Conservation (phyloP, 1,140 invertebrate genomes). For the Batillaria attramentaria region DNA sequence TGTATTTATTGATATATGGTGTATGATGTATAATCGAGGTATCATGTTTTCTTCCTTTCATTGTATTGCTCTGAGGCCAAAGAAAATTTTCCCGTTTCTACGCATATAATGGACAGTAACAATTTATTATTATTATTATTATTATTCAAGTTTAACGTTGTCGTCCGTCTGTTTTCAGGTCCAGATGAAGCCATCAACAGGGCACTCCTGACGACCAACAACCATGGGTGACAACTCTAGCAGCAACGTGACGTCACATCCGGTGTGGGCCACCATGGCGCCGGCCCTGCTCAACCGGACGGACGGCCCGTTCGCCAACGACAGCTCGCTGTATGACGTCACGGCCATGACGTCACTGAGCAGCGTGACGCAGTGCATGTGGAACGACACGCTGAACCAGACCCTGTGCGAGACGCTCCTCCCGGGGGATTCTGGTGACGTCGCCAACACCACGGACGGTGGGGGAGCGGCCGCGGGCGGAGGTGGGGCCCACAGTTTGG, state of each 20-base stretch:
- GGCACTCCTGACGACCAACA: neutral
- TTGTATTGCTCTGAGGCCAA: neutral
- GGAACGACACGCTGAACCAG: constrained; percentile 8
- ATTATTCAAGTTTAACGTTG: neutral
- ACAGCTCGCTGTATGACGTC: neutral
- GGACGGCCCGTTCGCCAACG: neutral
- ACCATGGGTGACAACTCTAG: neutral
- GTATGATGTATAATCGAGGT: too few relatives aligned
- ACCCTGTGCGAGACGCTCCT: constrained; percentile 7
- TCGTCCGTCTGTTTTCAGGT: neutral
- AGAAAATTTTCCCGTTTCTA: too few relatives aligned
- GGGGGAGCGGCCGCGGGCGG: neutral
- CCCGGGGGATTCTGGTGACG: neutral
- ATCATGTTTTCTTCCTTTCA: neutral
- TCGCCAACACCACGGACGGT: neutral
- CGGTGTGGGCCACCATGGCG: neutral
- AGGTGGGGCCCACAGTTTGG: constrained; percentile 86
- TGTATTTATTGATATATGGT: too few relatives aligned
- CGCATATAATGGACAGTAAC: neutral
- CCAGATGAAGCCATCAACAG: constrained; percentile 9
- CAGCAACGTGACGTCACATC: constrained; percentile 25
- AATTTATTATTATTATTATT: too few relatives aligned
- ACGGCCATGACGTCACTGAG: neutral
- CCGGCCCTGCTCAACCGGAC: neutral
- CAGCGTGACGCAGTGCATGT: constrained; percentile 10